Evolutionary conservation across 1,140 invertebrate genomes (phyloP).

Genomic region (Psix sp.): DNA sequence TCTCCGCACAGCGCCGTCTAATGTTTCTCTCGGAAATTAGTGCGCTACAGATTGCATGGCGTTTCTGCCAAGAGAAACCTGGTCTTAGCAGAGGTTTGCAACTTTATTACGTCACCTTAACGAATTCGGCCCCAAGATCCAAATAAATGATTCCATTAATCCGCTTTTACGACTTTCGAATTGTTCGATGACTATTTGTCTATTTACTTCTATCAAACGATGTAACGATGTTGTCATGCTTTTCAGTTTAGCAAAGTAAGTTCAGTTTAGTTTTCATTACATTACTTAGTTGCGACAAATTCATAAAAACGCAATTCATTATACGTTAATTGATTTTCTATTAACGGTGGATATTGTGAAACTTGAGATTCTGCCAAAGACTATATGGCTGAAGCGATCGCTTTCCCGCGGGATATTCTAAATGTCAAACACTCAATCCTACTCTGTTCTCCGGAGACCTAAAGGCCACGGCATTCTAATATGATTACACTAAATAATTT

Average conservation of each 20-base stretch:
- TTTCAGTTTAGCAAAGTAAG: too few species aligned
- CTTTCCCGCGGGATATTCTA: slow-evolving; percentile 71
- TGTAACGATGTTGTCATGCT: too few species aligned
- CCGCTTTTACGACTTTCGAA: too few species aligned
- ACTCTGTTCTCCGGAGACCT: slow-evolving; percentile 62
- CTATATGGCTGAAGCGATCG: slow-evolving; percentile 47
- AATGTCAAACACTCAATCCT: slow-evolving; percentile 73
- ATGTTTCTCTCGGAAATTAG: slow-evolving; percentile 64
- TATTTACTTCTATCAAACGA: too few species aligned
- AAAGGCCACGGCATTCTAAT: slow-evolving; percentile 73
- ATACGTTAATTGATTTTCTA: slow-evolving; percentile 39
- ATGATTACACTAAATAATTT: slow-evolving; percentile 69
- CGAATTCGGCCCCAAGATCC: slow-evolving; percentile 47
- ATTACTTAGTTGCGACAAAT: too few species aligned
- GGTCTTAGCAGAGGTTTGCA: slow-evolving; percentile 37
- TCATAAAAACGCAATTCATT: slow-evolving; percentile 13
- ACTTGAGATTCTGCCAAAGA: slow-evolving; percentile 41
- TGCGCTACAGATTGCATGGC: slow-evolving; percentile 43
- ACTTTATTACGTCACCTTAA: slow-evolving; percentile 57
- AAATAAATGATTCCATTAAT: too few species aligned
- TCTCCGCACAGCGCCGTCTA: slow-evolving; percentile 56
- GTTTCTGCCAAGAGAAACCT: slow-evolving; percentile 6
- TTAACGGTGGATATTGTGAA: slow-evolving; percentile 32
- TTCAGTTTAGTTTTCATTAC: too few species aligned
- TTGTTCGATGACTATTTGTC: too few species aligned